These are phyloP conservation scores for Leptonema lineaticorne DNA, from an alignment of 1,140 invertebrate species.

Conservation along the genomic window DNA sequence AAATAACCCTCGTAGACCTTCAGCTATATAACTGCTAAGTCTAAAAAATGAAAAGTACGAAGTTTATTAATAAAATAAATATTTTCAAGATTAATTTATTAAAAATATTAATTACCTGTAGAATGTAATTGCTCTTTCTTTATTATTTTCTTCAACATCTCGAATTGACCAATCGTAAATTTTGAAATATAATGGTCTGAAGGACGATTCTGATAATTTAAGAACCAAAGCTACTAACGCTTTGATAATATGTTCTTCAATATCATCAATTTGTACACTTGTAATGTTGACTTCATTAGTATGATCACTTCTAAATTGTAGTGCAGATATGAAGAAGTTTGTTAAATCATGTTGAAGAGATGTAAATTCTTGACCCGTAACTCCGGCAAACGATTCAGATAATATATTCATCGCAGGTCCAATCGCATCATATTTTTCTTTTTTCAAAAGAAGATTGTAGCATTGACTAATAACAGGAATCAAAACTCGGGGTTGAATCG, in stretches of 20 bases:
- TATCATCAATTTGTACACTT: slow-evolving; percentile 47
- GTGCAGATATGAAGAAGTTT: slow-evolving; percentile 71
- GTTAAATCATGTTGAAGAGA: slow-evolving; percentile 66
- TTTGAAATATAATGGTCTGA: slow-evolving; percentile 83
- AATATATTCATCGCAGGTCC: slow-evolving; percentile 73
- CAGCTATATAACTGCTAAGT: slow-evolving; percentile 74
- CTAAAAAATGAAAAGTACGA: slow-evolving; percentile 55
- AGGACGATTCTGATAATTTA: slow-evolving; percentile 84
- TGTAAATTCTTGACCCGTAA: slow-evolving; percentile 63
- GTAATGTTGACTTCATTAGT: slow-evolving; percentile 48
- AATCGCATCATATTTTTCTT: slow-evolving; percentile 63
- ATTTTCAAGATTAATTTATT: neutral
- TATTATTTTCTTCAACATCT: slow-evolving; percentile 57
- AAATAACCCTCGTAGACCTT: slow-evolving; percentile 84
- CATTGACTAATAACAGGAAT: slow-evolving; percentile 70
- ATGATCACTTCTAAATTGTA: slow-evolving; percentile 66
- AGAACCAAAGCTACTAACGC: slow-evolving; percentile 76
- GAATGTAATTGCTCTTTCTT: slow-evolving; percentile 72
- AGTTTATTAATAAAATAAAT: neutral
- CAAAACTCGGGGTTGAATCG: slow-evolving; percentile 73
- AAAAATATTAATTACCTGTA: slow-evolving; percentile 61
- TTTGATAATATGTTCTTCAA: slow-evolving; percentile 73
- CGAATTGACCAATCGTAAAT: slow-evolving; percentile 82
- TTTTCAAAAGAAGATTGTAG: slow-evolving; percentile 63
- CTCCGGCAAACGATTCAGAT: slow-evolving; percentile 64